phyloP scores from a whole-genome alignment of 2,797 vertebrate genomes.

The Cossypha heuglini region DNA sequence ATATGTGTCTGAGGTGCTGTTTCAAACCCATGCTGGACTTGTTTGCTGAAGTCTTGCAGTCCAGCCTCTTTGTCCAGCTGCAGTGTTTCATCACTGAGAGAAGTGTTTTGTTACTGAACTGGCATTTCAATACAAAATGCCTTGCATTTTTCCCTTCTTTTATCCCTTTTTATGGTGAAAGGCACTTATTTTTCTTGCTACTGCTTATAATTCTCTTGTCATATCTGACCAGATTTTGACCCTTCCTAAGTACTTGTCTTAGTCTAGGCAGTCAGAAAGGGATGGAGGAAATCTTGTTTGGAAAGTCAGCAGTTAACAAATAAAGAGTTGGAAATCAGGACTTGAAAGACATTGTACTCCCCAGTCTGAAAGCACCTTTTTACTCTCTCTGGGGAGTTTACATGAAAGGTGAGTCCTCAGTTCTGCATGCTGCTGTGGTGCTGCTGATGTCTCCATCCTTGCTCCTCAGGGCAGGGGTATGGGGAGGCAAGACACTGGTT shows the following conservation, averaged over 20 bases:
- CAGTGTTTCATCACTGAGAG: background rate
- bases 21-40: background rate
- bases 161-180: background rate
- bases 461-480: background rate
- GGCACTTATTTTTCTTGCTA: background rate
- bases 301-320: background rate
- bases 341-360: background rate
- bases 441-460: background rate
- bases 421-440: background rate
- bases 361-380: background rate
- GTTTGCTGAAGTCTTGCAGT: background rate
- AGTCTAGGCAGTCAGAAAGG: background rate
- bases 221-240: background rate
- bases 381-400: background rate
- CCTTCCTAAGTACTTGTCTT: background rate
- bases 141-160: background rate
- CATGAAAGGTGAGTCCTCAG: background rate
- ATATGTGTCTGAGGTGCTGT: background rate
- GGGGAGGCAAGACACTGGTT: background rate
- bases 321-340: background rate
- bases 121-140: background rate
- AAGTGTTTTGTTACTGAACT: background rate
- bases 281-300: background rate
- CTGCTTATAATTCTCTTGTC: background rate
- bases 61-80: background rate